phyloP scores from a whole-genome alignment of 1,140 invertebrate species.

The Nasonia giraulti region DNA sequence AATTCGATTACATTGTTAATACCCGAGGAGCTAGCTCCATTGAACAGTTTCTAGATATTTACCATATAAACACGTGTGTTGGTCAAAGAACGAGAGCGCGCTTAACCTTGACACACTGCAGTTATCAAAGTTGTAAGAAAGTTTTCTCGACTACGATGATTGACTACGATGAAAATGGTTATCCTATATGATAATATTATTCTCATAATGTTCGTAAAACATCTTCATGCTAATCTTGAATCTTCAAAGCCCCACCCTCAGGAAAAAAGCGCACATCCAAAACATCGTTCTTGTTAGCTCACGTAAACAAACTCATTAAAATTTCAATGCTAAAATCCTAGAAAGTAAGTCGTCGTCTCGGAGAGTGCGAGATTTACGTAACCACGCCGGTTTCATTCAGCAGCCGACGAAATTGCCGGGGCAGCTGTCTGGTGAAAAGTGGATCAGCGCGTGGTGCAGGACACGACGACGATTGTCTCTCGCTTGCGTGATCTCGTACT shows the following conservation, averaged over 20 bases:
- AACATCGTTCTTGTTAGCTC: not conserved
- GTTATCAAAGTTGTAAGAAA: no score
- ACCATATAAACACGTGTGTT: no score
- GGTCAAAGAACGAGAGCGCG: no score
- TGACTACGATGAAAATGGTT: no score
- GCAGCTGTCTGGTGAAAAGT: conserved; percentile 8
- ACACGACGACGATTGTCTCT: not conserved
- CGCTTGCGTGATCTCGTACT: not conserved
- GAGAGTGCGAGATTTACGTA: not conserved
- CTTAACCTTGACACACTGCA: no score
- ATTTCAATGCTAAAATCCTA: not conserved
- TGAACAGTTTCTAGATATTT: no score
- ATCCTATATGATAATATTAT: no score
- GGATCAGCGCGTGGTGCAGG: not conserved
- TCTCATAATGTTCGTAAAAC: no score
- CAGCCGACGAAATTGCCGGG: not conserved
- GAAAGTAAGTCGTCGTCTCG: not conserved
- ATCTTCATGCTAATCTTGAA: no score
- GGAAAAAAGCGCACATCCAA: not conserved
- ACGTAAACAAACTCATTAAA: conserved; percentile 5
- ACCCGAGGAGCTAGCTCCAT: no score
- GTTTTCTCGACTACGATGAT: no score
- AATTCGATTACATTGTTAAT: no score
- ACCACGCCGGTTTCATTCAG: not conserved
- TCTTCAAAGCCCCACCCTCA: not conserved